Evolutionary conservation across 2,797 vertebrate species (phyloP).

Genomic region (Pantherophis vulpinus): DNA sequence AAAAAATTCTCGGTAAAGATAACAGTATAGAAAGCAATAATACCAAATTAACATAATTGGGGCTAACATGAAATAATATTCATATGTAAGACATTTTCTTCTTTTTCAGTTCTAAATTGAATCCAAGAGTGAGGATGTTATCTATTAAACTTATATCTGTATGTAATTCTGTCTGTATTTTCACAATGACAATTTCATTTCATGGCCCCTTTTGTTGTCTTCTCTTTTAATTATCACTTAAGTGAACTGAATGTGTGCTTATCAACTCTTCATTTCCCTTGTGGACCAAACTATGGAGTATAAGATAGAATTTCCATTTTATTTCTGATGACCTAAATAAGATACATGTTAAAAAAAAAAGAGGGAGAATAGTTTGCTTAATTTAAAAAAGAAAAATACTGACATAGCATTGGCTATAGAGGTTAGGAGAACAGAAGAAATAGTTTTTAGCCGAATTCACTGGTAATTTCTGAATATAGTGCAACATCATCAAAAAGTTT

Average conservation of each 20-base stretch:
- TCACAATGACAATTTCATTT: conserved; percentile 80
- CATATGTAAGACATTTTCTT: conserved; percentile 64
- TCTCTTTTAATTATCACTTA: conserved; percentile 85
- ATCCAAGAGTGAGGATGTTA: conserved; percentile 73
- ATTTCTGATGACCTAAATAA: conserved; percentile 72
- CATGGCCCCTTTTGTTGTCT: conserved; percentile 70
- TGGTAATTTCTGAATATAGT: conserved; percentile 62
- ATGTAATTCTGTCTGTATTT: conserved; percentile 72
- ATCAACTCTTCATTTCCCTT: conserved; percentile 79
- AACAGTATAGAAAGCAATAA: conserved; percentile 52
- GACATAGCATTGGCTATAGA: conserved; percentile 54
- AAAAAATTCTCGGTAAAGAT: conserved; percentile 10
- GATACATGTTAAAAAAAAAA: conserved; percentile 53
- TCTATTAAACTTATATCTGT: conserved; percentile 67
- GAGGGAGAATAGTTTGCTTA: conserved; percentile 50
- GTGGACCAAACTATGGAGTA: conserved; percentile 73
- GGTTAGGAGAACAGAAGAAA: conserved; percentile 58
- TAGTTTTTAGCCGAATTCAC: conserved; percentile 58
- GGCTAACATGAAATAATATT: conserved; percentile 63
- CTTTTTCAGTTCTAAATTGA: conserved; percentile 74
- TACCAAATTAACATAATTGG: neutral
- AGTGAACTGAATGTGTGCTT: conserved; percentile 71
- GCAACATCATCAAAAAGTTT: conserved; percentile 48
- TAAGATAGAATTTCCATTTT: conserved; percentile 76
- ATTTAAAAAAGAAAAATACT: conserved; percentile 54